Base-by-base conservation (phyloP, 2,888 invertebrate genomes). In the Steinernema hermaphroditum region DNA sequence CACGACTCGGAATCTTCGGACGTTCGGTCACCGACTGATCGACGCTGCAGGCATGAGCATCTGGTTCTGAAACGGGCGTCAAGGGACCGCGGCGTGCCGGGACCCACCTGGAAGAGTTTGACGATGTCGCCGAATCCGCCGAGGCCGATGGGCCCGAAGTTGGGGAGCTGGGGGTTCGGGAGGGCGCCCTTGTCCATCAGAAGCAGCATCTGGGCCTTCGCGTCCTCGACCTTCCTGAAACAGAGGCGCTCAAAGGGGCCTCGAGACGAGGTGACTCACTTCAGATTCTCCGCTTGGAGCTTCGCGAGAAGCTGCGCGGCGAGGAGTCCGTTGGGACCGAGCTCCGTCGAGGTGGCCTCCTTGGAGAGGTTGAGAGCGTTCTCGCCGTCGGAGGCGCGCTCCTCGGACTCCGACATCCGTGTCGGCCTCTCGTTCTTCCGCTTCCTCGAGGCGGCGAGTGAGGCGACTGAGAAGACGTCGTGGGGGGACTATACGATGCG, bases 1-100 rank as follows among this genome's bases (percentile, higher is more conserved):
- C 62, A 62, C 32, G 34, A 62, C 16, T 62, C 4, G 62, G 62
- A 62, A 62, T 62, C 27, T 24, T 32, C 8, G 34, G 4, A 29
- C 46, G 46, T 62, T 62, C 54, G n/a, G 32, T 62, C 62, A 62
- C 32, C 62, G 62, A 62, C 29, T 62, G 62, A 29, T 62, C 62
- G 62, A 62, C 29, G 32, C 62, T 8, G 62, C 29, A 16, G 62
- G 62, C 62, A 62, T 62, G 12, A 62, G 62, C 29, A 62, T 62
- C 34, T 62, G 62, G 34, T 34, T 62, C 62, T 62, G 32, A 2
- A 62, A 62, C 24, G 24, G 6, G 62, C 14, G 27, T 54, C 22
- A 22, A 37, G 12, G 37, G 37, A 12, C 6, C 12, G 37, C 12
- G 4, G 4, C 37, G 37, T 37, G 37, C 8, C 16, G 46, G 46